These are phyloP conservation scores for Drosophila nebulosa DNA, from an alignment of 1,140 invertebrate genomes.

Conservation along the genomic window DNA sequence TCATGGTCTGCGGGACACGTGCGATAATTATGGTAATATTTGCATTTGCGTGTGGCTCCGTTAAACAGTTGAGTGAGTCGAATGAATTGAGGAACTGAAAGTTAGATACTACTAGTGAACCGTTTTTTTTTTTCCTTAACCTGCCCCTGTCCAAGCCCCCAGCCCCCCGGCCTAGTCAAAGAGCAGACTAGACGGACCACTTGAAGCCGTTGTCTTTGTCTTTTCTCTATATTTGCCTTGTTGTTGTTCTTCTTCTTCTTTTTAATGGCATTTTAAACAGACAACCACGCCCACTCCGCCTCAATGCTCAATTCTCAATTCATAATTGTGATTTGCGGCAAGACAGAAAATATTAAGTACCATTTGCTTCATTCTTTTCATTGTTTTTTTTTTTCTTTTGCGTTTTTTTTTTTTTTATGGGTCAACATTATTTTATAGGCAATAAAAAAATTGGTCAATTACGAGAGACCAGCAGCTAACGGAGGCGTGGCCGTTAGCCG, in stretches of 20 bases:
- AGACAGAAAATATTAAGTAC: background rate
- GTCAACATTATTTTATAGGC: conserved; percentile 34
- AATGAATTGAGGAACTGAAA: conserved; percentile 28
- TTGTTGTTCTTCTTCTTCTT: background rate
- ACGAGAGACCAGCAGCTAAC: conserved; percentile 10
- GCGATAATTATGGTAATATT: conserved; percentile 78
- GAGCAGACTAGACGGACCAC: background rate
- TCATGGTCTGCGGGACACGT: conserved; percentile 71
- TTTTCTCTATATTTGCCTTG: background rate
- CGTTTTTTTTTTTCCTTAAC: conserved; percentile 15
- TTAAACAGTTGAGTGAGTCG: conserved; percentile 75
- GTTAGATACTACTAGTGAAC: conserved; percentile 11
- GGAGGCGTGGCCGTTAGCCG: background rate
- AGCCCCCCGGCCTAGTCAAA: too few species aligned
- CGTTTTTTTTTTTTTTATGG: background rate
- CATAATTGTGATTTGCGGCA: conserved; percentile 33
- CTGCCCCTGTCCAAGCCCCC: background rate
- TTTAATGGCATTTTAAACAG: conserved; percentile 67
- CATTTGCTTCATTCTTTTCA: background rate
- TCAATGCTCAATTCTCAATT: conserved; percentile 31
- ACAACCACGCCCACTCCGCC: conserved; percentile 28
- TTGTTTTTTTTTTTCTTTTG: background rate
- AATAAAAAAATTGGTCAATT: conserved; percentile 42
- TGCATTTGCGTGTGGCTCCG: conserved; percentile 77
- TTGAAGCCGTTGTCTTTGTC: background rate